phyloP scores from a whole-genome alignment of 2,888 invertebrate genomes.

The Xestia ashworthii region DNA sequence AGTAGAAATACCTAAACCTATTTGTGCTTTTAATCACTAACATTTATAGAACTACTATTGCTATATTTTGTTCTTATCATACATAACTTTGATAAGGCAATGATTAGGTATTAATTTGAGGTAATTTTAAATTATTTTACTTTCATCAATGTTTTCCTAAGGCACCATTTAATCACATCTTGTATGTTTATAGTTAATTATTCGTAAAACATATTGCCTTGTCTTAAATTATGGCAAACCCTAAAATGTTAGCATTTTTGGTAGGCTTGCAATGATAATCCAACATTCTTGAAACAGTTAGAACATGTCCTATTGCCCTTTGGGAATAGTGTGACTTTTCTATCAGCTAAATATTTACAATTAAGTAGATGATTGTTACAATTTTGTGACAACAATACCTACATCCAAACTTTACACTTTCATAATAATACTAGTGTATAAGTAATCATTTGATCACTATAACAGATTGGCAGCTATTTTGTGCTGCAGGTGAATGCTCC shows the following conservation, averaged over 20 bases:
- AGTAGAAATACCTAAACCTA: slow-evolving; percentile 7
- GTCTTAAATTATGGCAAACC: background rate
- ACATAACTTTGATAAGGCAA: slow-evolving; percentile 36
- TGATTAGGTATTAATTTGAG: slow-evolving; percentile 31
- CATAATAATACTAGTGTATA: background rate
- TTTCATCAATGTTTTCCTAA: background rate
- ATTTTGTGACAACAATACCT: background rate
- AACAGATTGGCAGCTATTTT: background rate
- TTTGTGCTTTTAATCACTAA: slow-evolving; percentile 12
- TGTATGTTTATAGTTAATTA: background rate
- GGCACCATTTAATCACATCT: slow-evolving; percentile 3
- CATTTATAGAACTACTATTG: slow-evolving; percentile 17
- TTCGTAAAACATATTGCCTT: background rate
- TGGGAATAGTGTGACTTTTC: background rate
- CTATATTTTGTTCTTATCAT: slow-evolving; percentile 27
- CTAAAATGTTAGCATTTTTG: background rate
- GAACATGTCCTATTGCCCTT: background rate
- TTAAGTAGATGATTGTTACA: background rate
- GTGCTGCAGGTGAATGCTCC: background rate
- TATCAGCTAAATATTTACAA: background rate
- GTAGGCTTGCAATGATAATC: background rate
- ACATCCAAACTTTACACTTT: background rate
- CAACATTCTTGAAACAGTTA: background rate
- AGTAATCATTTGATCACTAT: background rate
- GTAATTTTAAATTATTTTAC: slow-evolving; percentile 7